Conservation (phyloP, 2,797 vertebrate genomes). For the Morelia viridis region DNA sequence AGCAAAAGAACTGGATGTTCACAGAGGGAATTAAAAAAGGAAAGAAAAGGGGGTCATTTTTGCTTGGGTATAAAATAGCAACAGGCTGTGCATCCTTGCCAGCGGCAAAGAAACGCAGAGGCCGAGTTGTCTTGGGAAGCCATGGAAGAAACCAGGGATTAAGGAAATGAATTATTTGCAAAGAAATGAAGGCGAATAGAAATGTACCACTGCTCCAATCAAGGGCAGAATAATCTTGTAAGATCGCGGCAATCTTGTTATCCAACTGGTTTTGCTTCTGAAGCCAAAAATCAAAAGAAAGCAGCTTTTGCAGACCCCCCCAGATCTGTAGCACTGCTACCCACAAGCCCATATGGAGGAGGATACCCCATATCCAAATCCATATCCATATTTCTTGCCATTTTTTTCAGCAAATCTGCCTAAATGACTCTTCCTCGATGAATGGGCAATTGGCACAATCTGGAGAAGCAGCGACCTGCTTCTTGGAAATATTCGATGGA, state of each 20-base stretch:
- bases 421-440: not conserved
- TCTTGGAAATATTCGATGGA: not conserved
- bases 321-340: not conserved
- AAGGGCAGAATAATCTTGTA: not conserved
- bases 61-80: not conserved
- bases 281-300: not conserved
- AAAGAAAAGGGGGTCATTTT: slow-evolving; percentile 3
- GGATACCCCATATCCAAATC: no score
- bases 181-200: not conserved
- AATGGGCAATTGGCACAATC: not conserved
- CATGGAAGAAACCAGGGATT: not conserved
- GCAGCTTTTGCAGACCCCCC: no score
- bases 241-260: not conserved
- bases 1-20: slow-evolving; percentile 13
- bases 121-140: not conserved
- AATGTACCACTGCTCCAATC: not conserved
- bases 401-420: not conserved
- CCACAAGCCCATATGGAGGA: no score
- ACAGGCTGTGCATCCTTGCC: not conserved
- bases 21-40: not conserved
- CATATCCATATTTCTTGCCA: no score
- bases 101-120: not conserved
- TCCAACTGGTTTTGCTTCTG: not conserved
- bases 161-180: not conserved
- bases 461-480: not conserved